Conservation (phyloP, 1,140 invertebrate genomes). For the Drosophila melanogaster region DNA sequence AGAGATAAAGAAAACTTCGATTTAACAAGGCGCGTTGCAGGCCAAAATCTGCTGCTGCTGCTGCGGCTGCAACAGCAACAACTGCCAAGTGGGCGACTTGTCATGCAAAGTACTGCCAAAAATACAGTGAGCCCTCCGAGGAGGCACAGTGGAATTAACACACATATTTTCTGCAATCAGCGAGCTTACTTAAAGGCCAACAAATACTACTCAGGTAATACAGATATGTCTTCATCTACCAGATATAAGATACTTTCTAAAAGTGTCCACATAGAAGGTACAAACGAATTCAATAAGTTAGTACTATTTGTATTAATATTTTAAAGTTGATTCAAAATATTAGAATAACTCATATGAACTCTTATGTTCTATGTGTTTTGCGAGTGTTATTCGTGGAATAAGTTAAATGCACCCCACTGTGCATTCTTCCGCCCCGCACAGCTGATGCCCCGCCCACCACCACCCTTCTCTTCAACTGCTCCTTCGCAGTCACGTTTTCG, state of each 20-base stretch:
- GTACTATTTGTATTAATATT: neutral
- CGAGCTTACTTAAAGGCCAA: too few relatives aligned
- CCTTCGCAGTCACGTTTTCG: conserved; percentile 66
- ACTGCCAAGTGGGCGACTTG: conserved; percentile 42
- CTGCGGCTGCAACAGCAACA: conserved; percentile 25
- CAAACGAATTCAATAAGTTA: too few relatives aligned
- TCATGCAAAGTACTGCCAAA: conserved; percentile 55
- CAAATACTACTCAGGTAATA: too few relatives aligned
- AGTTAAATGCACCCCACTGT: conserved; percentile 9
- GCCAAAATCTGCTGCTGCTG: conserved; percentile 47
- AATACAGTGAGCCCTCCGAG: conserved; percentile 26
- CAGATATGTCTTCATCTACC: too few relatives aligned
- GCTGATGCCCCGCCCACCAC: conserved; percentile 4
- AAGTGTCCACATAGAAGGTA: too few relatives aligned
- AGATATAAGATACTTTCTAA: too few relatives aligned
- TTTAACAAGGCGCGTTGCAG: conserved; percentile 64
- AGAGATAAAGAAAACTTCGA: conserved; percentile 42
- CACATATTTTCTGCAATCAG: too few relatives aligned
- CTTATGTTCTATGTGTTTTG: too few relatives aligned
- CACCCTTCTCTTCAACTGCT: conserved; percentile 16
- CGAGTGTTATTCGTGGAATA: neutral
- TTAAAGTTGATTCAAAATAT: neutral
- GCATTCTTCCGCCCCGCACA: conserved; percentile 13
- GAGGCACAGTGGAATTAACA: conserved; percentile 25
- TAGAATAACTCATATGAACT: neutral